Percentiles rank a stretch among this genome's conserved stretches.
Evolutionary conservation across 2,888 invertebrate species (phyloP).

Genomic region (Eupsilia transversa): DNA sequence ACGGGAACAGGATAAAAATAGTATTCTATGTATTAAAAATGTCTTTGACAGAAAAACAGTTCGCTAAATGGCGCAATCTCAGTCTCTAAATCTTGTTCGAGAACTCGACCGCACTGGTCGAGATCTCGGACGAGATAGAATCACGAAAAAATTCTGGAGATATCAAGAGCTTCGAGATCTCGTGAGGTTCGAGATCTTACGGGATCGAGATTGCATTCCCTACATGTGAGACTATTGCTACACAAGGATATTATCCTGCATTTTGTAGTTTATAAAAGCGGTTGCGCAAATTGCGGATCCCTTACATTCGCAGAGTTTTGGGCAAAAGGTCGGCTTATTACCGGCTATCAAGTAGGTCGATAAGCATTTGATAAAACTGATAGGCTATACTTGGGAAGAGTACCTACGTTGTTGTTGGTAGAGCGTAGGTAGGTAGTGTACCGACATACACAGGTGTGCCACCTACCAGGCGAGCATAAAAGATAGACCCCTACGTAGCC

Average conservation of each 20-base stretch:
- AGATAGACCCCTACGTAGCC: neutral
- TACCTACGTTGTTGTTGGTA: neutral
- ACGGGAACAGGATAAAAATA: neutral
- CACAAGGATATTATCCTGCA: constrained; percentile 38
- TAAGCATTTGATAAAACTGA: constrained; percentile 23
- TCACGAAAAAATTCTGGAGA: neutral
- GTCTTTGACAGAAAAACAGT: neutral
- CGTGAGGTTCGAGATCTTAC: neutral
- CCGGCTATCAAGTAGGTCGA: constrained; percentile 8
- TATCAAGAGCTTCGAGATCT: neutral
- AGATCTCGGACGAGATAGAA: neutral
- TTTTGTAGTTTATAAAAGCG: constrained; percentile 54
- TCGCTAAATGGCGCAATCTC: neutral
- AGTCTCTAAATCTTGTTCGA: neutral
- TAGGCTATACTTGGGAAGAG: neutral
- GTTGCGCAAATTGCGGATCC: constrained; percentile 38
- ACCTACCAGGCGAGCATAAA: neutral
- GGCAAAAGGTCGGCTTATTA: constrained; percentile 29
- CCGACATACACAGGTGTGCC: neutral
- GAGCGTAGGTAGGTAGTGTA: neutral
- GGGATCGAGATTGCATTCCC: neutral
- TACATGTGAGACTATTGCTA: constrained; percentile 16
- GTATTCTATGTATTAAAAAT: neutral
- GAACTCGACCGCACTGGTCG: neutral
- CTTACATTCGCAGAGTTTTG: constrained; percentile 4